A percentile compares a stretch with the other conserved stretches of the same genome.
Conservation (phyloP, 23 tunicate genomes). For the Aplidium turbinatum region DNA sequence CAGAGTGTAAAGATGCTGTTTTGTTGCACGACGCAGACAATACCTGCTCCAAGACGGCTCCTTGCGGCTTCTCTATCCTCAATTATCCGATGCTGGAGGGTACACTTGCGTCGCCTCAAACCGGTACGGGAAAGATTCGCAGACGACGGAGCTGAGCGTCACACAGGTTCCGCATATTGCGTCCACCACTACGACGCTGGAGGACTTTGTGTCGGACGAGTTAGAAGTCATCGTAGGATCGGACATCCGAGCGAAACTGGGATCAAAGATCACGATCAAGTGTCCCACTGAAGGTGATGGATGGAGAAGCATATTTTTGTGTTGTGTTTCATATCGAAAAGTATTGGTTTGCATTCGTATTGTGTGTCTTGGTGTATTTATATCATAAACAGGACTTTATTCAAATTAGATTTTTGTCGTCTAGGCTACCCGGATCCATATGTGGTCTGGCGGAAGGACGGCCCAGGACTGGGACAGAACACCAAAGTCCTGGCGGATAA, state of each 20-base stretch:
- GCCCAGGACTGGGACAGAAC: constrained; percentile 68
- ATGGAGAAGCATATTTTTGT: no score
- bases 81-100: constrained; percentile 52
- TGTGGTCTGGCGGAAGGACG: constrained; percentile 79
- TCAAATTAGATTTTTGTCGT: no score
- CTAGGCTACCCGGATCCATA: constrained; percentile 81
- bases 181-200: constrained; percentile 43
- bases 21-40: no score
- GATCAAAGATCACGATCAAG: constrained; percentile 48
- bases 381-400: background rate
- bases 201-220: constrained; percentile 40
- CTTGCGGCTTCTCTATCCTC: constrained; percentile 59
- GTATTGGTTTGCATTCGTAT: background rate
- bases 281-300: constrained; percentile 89
- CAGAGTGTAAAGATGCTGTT: no score
- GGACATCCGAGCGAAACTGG: constrained; percentile 67
- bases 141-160: constrained; percentile 55
- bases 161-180: constrained; percentile 61
- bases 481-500: constrained; percentile 55
- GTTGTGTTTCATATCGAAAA: background rate
- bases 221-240: constrained; percentile 67
- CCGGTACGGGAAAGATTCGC: constrained; percentile 40
- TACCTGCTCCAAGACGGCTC: constrained; percentile 72
- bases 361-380: background rate
- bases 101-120: constrained; percentile 84